Evolutionary conservation across 92 coral and sea anemone genomes (phyloP), one percentile per base, ranked within the genome.

Genomic region (Pocillopora meandrina): DNA sequence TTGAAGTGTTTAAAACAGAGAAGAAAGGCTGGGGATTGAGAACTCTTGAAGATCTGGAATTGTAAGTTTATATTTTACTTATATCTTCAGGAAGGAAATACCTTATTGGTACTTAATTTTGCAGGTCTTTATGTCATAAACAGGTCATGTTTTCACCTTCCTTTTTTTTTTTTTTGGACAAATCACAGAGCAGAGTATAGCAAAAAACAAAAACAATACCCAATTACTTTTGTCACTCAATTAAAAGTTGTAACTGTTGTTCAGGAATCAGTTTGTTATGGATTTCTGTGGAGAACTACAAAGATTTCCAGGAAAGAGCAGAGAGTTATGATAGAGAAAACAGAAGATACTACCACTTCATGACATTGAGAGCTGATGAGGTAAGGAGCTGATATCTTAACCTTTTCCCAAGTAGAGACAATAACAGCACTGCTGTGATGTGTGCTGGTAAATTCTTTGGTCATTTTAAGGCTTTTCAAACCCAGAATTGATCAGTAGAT

Each of bases 21-120:
- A 94, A 95, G 91, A 96, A 96, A 89, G 99, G 99, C 57, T 96
- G 99, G 99, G 99, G 99, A 52, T 78, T 96, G 68, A 90, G 85
- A 74, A 92, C 96, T 2, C 84, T 91, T 3, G 95, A 96, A 76
- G 95, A 95, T 81, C 85, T 96, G 65, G 92, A 92, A 77, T 91
- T 90, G 99, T 96, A 90, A 65, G 88, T 75, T 35, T 47, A 19
- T n/a, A n/a, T n/a, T n/a, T n/a, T n/a, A 42, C 49, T 2, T 42
- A 5, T 42, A 42, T 42, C 49, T 42, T 42, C n/a, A 5, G 49
- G 49, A 5, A 42, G 2, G 5, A 42, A 42, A 42, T 42, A 42
- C 49, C 49, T 42, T 42, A 42, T 42, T 42, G 49, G 49, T 42
- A 5, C 49, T 42, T 42, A 42, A 42, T 42, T 42, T 42, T 42